These are phyloP conservation scores for Homalodisca vitripennis DNA, from an alignment of 1,140 invertebrate genomes.

Conservation along the genomic window DNA sequence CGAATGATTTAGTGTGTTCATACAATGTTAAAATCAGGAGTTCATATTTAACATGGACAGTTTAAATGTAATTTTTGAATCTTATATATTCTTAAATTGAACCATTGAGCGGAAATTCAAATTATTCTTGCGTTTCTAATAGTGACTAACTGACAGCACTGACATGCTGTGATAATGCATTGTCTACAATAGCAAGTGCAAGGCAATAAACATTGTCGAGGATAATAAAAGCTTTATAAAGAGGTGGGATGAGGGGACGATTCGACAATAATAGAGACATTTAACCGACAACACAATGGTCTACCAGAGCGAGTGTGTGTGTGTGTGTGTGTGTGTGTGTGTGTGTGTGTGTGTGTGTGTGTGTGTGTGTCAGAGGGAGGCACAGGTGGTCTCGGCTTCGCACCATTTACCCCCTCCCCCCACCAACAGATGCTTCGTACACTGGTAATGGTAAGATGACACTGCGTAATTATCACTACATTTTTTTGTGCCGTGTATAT, in stretches of 20 bases:
- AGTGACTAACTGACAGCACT: too few species aligned
- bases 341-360: too few species aligned
- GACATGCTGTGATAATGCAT: too few species aligned
- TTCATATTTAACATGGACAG: too few species aligned
- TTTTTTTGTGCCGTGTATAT: neutral
- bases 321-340: too few species aligned
- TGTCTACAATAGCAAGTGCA: neutral
- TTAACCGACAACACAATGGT: neutral
- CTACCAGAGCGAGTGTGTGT: too few species aligned
- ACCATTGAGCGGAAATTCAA: too few species aligned
- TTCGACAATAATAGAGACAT: neutral
- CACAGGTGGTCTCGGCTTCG: conserved; percentile 1
- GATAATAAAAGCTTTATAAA: neutral
- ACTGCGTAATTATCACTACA: neutral
- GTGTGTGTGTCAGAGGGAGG: neutral
- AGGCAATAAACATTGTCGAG: neutral
- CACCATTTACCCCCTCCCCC: conserved; percentile 11
- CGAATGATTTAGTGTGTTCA: too few species aligned
- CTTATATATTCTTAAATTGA: too few species aligned
- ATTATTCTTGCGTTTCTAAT: too few species aligned
- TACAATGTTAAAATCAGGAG: too few species aligned
- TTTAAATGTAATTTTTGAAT: too few species aligned
- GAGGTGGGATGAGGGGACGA: neutral
- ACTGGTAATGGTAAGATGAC: neutral
- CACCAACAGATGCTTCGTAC: conserved; percentile 25